phyloP scores from a whole-genome alignment of 2,797 vertebrate genomes.

The Bradypus variegatus region DNA sequence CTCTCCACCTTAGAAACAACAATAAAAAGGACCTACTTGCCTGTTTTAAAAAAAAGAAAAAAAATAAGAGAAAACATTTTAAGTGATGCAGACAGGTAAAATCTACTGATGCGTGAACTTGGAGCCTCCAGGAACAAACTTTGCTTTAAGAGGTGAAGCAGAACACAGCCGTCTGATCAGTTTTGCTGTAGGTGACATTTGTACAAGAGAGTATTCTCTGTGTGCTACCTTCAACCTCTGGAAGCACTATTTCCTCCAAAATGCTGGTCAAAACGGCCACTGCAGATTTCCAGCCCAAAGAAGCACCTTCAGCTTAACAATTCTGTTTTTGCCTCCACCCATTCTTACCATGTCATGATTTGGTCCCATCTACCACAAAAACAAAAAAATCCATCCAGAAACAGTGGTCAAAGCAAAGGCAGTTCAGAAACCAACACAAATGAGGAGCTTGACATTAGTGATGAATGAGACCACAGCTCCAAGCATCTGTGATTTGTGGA shows the following conservation, averaged over 20 bases:
- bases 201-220: background rate
- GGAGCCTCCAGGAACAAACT: background rate
- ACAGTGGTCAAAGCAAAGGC: rapidly evolving
- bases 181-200: background rate
- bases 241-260: too few species aligned
- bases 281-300: background rate
- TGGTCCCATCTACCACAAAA: slow-evolving; percentile 32
- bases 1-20: too few species aligned
- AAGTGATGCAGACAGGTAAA: background rate
- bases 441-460: rapidly evolving
- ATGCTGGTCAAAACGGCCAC: background rate
- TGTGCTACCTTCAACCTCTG: background rate
- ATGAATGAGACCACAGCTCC: slow-evolving; percentile 26
- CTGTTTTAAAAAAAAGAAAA: background rate
- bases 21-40: too few species aligned
- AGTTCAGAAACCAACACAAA: slow-evolving; percentile 18
- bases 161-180: background rate
- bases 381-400: slow-evolving; percentile 15
- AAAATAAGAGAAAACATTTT: background rate
- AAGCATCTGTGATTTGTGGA: slow-evolving; percentile 2
- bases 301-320: background rate
- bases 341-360: background rate
- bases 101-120: rapidly evolving
- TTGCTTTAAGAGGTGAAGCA: background rate
- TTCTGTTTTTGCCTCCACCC: background rate